Evolutionary conservation across 2,888 invertebrate species (phyloP).

Genomic region (Dexiosoma caninum): DNA sequence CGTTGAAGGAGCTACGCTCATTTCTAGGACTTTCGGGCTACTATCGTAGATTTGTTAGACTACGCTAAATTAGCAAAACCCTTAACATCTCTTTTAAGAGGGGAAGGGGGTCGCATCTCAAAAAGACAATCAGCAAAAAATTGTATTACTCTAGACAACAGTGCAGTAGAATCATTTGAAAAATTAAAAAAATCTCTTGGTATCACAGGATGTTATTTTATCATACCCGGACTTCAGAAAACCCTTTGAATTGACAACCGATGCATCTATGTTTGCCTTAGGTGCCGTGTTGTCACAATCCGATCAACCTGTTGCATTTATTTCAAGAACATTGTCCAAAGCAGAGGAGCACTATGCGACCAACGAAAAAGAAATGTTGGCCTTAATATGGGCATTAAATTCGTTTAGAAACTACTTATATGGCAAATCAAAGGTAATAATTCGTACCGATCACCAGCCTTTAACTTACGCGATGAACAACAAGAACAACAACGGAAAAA

Average conservation of each 20-base stretch:
- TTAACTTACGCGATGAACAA: neutral
- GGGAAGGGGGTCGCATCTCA: neutral
- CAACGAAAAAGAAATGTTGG: too few relatives aligned
- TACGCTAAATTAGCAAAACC: constrained; percentile 2
- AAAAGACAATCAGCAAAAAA: neutral
- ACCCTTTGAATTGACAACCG: too few relatives aligned
- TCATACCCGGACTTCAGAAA: too few relatives aligned
- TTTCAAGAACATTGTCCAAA: too few relatives aligned
- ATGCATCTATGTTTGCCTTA: too few relatives aligned
- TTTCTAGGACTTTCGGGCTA: neutral
- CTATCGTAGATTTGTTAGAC: neutral
- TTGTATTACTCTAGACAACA: neutral
- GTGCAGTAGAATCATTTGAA: neutral
- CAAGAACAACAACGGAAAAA: neutral
- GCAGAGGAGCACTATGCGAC: too few relatives aligned
- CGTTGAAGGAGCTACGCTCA: too few relatives aligned
- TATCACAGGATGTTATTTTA: neutral
- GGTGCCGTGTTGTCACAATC: too few relatives aligned
- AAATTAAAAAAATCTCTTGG: neutral
- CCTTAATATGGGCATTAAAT: neutral
- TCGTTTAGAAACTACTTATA: neutral
- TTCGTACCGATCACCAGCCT: neutral
- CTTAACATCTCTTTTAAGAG: neutral
- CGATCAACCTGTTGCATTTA: too few relatives aligned
- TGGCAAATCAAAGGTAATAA: neutral